Percentiles rank a stretch among this genome's conserved stretches.
Conservation (phyloP, 1,140 invertebrate genomes). For the Calosoma granatense region DNA sequence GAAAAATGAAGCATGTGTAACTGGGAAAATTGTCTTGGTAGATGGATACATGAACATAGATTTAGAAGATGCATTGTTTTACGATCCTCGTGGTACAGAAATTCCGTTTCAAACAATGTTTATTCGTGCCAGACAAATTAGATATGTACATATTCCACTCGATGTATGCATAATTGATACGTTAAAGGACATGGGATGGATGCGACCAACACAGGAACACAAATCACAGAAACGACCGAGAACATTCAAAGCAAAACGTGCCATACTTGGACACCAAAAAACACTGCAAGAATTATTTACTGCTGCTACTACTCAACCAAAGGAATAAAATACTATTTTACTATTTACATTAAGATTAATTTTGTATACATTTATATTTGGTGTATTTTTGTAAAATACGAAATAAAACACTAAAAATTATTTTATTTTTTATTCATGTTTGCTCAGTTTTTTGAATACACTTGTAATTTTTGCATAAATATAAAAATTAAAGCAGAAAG, state of each 20-base stretch:
- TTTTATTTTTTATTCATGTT: too few relatives aligned
- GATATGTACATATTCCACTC: slow-evolving; percentile 27
- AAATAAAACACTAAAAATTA: too few relatives aligned
- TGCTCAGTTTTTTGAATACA: too few relatives aligned
- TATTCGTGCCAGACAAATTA: slow-evolving; percentile 24
- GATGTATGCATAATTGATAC: slow-evolving; percentile 1
- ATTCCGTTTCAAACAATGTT: slow-evolving; percentile 23
- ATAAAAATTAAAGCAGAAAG: neutral
- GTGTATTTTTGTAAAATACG: too few relatives aligned
- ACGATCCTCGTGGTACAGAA: slow-evolving; percentile 23
- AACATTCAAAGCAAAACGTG: neutral
- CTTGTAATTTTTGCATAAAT: too few relatives aligned
- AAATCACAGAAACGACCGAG: neutral
- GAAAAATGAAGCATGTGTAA: slow-evolving; percentile 26
- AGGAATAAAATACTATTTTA: neutral
- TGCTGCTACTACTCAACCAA: too few relatives aligned
- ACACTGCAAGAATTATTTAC: neutral
- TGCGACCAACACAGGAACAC: neutral
- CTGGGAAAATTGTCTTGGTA: slow-evolving; percentile 25
- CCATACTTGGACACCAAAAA: neutral
- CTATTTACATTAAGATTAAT: neutral
- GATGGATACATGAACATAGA: slow-evolving; percentile 30
- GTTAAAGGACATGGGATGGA: neutral
- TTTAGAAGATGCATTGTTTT: slow-evolving; percentile 27
- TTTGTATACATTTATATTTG: neutral